A percentile compares a stretch with the other conserved stretches of the same genome.
These are phyloP conservation scores for Oscheius sp. DNA, from an alignment of 2,888 invertebrate genomes.

Conservation along the genomic window DNA sequence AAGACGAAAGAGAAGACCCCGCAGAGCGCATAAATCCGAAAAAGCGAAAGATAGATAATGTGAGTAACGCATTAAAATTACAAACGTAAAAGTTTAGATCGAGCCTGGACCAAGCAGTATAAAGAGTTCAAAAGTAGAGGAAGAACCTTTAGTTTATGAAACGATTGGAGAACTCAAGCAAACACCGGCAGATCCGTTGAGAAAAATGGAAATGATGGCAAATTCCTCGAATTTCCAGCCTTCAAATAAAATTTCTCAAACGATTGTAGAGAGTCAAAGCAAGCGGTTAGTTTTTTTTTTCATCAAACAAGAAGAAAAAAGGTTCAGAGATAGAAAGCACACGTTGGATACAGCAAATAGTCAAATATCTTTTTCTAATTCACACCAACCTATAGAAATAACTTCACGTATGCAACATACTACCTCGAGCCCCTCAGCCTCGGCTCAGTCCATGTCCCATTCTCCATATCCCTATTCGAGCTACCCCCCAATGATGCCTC, in stretches of 20 bases:
- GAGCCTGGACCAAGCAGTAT: not conserved
- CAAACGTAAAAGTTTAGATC: not conserved
- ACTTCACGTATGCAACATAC: too few relatives aligned
- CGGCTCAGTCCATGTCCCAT: not conserved
- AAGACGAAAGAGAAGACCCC: not conserved
- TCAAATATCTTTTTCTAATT: not conserved
- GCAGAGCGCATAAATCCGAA: not conserved
- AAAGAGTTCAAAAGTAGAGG: not conserved
- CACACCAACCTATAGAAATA: not conserved
- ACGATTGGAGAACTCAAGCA: not conserved
- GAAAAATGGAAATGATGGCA: constrained; percentile 27
- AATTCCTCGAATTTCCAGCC: constrained; percentile 10
- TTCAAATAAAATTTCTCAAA: constrained; percentile 13
- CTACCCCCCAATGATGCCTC: not conserved
- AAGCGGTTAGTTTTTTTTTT: not conserved
- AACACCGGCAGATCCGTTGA: not conserved
- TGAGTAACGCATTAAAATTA: not conserved
- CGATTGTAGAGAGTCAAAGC: constrained; percentile 1
- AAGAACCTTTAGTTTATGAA: constrained; percentile 6
- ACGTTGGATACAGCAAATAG: not conserved
- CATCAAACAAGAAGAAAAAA: not conserved
- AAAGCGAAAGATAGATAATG: not conserved
- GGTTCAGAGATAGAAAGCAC: not conserved
- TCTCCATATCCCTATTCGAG: not conserved
- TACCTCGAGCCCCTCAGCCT: not conserved